Percentiles rank a stretch among this genome's conserved stretches.
phyloP scores from a whole-genome alignment of 2,113 vertebrate genomes.

The Chitala chitala region DNA sequence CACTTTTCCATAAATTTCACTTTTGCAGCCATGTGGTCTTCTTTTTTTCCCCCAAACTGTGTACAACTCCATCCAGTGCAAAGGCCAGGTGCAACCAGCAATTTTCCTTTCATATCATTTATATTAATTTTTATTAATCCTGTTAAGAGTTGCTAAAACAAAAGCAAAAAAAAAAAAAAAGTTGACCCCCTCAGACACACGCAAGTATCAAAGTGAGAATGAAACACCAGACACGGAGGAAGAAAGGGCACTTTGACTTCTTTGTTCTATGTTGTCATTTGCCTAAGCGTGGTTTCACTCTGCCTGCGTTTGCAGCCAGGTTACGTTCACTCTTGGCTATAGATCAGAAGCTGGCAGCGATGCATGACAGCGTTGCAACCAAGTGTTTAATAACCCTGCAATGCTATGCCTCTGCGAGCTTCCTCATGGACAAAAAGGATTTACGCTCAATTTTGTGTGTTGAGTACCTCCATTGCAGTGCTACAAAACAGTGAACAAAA shows the following conservation, averaged over 20 bases:
- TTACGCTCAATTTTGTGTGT: background rate
- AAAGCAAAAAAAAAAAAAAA: slow-evolving; percentile 45
- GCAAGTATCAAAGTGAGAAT: slow-evolving; percentile 34
- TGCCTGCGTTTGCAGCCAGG: background rate
- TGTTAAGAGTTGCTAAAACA: slow-evolving; percentile 53
- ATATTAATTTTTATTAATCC: slow-evolving; percentile 45
- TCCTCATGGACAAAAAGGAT: slow-evolving; percentile 5
- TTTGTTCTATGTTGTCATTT: slow-evolving; percentile 28
- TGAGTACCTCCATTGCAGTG: background rate
- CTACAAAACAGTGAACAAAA: background rate
- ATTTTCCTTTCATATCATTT: slow-evolving; percentile 23
- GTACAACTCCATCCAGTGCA: slow-evolving; percentile 52
- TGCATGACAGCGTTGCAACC: slow-evolving; percentile 53
- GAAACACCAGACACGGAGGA: slow-evolving; percentile 42
- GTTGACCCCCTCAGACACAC: slow-evolving; percentile 36
- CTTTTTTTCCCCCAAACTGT: slow-evolving; percentile 20
- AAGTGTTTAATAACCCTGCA: slow-evolving; percentile 33
- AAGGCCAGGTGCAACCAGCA: slow-evolving; percentile 36
- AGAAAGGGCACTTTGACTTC: slow-evolving; percentile 61
- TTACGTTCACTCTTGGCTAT: slow-evolving; percentile 28
- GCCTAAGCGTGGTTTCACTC: slow-evolving; percentile 25
- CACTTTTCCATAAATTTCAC: slow-evolving; percentile 34
- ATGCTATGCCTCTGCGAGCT: slow-evolving; percentile 25
- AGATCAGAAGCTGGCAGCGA: slow-evolving; percentile 42
- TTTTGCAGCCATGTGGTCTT: slow-evolving; percentile 27